Conservation (phyloP, 2,113 vertebrate genomes). For the Mugil cephalus region DNA sequence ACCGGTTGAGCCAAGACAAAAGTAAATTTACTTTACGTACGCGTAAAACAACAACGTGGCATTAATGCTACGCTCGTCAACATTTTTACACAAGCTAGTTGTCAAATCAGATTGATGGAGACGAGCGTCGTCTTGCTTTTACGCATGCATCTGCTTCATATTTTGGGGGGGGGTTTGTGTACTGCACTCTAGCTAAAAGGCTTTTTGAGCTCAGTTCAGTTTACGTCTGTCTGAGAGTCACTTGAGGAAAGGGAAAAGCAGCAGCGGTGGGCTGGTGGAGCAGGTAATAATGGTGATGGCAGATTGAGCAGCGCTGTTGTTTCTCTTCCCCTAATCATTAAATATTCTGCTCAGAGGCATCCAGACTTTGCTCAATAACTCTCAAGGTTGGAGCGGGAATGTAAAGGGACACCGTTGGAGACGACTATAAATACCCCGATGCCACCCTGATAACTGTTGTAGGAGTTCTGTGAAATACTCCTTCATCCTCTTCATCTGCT, state of each 20-base stretch:
- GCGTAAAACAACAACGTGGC: too few relatives aligned
- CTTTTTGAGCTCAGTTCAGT: slow-evolving; percentile 5
- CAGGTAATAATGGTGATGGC: slow-evolving; percentile 40
- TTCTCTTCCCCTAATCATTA: slow-evolving; percentile 54
- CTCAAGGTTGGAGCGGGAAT: slow-evolving; percentile 55
- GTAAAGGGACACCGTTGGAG: slow-evolving; percentile 42
- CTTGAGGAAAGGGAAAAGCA: slow-evolving; percentile 1
- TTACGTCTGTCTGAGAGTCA: slow-evolving; percentile 18
- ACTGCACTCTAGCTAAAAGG: not conserved
- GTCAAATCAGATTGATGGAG: not conserved
- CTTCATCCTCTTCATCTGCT: slow-evolving; percentile 8
- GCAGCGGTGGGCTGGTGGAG: slow-evolving; percentile 16
- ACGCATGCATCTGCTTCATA: not conserved
- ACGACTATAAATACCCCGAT: slow-evolving; percentile 46
- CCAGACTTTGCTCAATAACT: slow-evolving; percentile 54
- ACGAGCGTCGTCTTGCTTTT: not conserved
- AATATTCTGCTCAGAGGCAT: slow-evolving; percentile 57
- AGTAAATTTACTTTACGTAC: not conserved
- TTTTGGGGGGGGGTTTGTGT: not conserved
- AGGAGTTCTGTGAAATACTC: slow-evolving; percentile 17
- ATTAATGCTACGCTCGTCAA: too few relatives aligned
- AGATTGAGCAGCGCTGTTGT: slow-evolving; percentile 29
- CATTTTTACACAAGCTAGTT: too few relatives aligned
- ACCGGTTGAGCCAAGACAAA: not conserved
- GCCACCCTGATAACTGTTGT: not conserved